Base-by-base conservation (phyloP, 2,797 vertebrate genomes). In the Telmatherina bonti region DNA sequence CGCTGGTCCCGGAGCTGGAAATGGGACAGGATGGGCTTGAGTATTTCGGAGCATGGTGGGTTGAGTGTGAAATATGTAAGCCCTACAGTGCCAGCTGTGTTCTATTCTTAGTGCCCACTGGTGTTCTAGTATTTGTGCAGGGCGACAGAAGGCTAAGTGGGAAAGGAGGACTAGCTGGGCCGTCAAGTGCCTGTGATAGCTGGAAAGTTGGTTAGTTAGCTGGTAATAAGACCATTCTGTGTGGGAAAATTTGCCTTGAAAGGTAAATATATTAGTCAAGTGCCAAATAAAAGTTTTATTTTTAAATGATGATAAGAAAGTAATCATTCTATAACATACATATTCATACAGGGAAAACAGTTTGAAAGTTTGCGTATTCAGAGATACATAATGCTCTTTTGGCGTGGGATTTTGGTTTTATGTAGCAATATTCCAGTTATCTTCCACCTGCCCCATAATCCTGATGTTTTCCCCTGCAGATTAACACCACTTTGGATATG, bases 21-120 rank as follows among this genome's bases (percentile, higher is more conserved):
- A 58, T 78, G 85, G 86, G 84, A 79, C 81, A 78, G 86, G 83
- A 87, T 85, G 85, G 87, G 81, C 76, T 83, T 77, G 82, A 75
- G 87, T 89, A 86, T 93, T 93, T 92, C 83, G 82, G 88, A 92
- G 84, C 84, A 69, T 15, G 76, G 82, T 86, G 92, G 89, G 87
- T 91, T 64, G 86, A 93, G 92, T 93, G 92, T 92, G 89, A 93
- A 93, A 90, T 93, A 94, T 94, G 91, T 89, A 84, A 91, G 88
- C 88, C 91, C 88, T 70, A 89, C 90, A 88, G 91, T 88, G 90
- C 93, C 93, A 94, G 93, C 93, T 94, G 93, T 93, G 91, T 86
- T 88, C 93, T 95, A 95, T 95, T 94, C 92, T 93, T 92, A 92
- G 93, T 24, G 69, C 69, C 84, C 60, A 29, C 87, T 89, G 91